Conservation (phyloP, 2,797 vertebrate species). For the Dryobates pubescens region DNA sequence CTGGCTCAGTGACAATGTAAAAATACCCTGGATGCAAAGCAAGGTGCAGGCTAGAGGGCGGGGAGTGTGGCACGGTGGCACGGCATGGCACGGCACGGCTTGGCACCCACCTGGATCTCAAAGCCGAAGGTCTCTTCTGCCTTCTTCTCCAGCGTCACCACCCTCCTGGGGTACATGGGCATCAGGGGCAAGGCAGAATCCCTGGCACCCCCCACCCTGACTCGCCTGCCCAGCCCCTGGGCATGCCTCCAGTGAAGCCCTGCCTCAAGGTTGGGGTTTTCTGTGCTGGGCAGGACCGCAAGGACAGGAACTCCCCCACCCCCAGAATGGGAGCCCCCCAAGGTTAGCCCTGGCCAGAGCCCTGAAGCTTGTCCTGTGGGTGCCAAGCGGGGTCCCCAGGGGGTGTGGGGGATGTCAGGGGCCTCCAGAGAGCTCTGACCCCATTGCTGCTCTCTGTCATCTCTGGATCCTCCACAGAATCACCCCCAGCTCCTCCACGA, state of each 20-base stretch:
- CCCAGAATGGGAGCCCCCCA: background rate
- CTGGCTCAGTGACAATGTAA: slow-evolving; percentile 4
- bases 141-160: slow-evolving; percentile 88
- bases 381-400: accelerated
- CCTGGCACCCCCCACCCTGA: background rate
- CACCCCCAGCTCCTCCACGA: background rate
- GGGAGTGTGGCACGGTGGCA: background rate
- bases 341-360: too few species aligned
- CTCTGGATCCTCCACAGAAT: background rate
- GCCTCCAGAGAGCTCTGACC: background rate
- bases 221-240: accelerated
- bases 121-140: slow-evolving; percentile 92
- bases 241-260: background rate
- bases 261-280: background rate
- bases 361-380: background rate
- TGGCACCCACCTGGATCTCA: slow-evolving; percentile 92
- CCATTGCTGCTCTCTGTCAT: accelerated
- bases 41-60: background rate
- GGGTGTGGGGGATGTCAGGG: background rate
- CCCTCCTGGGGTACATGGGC: slow-evolving; percentile 78
- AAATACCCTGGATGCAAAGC: slow-evolving; percentile 40
- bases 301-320: too few species aligned
- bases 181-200: background rate
- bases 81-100: background rate
- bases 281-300: background rate